A percentile compares a stretch with the other conserved stretches of the same genome.
Evolutionary conservation across 1,140 invertebrate species (phyloP).

Genomic region (Palaemon carinicauda): DNA sequence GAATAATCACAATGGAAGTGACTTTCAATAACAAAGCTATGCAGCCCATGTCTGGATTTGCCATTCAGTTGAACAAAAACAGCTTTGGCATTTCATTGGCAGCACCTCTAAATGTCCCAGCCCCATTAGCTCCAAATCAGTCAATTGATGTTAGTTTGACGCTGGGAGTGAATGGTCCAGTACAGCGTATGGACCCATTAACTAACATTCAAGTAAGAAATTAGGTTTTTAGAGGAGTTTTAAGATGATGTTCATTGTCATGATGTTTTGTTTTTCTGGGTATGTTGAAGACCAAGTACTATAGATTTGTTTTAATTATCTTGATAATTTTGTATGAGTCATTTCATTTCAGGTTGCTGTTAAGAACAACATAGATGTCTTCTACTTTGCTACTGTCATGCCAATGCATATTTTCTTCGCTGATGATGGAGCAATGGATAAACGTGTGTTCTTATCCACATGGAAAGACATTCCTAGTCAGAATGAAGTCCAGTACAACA

Average conservation of each 20-base stretch:
- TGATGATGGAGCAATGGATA: conserved; percentile 98
- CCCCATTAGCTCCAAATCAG: conserved; percentile 85
- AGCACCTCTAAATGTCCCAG: conserved; percentile 79
- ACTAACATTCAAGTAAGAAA: conserved; percentile 86
- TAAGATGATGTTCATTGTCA: neutral
- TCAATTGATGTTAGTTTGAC: conserved; percentile 79
- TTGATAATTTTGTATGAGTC: too few species aligned
- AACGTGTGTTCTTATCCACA: conserved; percentile 94
- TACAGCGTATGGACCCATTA: conserved; percentile 96
- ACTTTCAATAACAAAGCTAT: conserved; percentile 97
- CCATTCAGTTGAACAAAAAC: conserved; percentile 99
- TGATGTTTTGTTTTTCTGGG: neutral
- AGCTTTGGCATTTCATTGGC: conserved; percentile 94
- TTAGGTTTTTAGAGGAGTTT: neutral
- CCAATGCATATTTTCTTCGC: conserved; percentile 93
- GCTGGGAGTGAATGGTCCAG: conserved; percentile 85
- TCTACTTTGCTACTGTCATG: conserved; percentile 95
- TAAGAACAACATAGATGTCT: conserved; percentile 98
- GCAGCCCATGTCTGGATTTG: conserved; percentile 96
- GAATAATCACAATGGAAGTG: conserved; percentile 94
- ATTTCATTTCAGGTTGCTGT: conserved; percentile 83
- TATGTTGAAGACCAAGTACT: too few species aligned
- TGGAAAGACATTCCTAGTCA: conserved; percentile 99
- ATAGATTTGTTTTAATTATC: too few species aligned
- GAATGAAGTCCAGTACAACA: conserved; percentile 94